A percentile compares a stretch with the other conserved stretches of the same genome.
Evolutionary conservation across 1,140 invertebrate genomes (phyloP).

Genomic region (Nasonia longicornis): DNA sequence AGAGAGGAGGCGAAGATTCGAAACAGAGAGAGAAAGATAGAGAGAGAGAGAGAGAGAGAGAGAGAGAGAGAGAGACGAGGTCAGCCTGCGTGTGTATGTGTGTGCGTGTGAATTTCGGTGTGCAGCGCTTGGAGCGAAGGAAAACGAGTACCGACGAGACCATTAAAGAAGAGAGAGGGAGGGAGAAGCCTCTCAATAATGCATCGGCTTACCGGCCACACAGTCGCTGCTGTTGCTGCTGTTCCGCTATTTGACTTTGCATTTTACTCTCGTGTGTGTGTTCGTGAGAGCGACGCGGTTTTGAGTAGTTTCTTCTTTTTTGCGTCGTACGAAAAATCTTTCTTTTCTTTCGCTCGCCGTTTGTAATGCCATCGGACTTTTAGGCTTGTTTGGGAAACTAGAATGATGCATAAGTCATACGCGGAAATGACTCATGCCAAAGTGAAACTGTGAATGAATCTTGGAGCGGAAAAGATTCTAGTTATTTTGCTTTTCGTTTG

Average conservation of each 20-base stretch:
- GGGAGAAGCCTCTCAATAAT: constrained; percentile 51
- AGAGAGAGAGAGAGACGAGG: constrained; percentile 7
- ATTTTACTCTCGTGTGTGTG: constrained; percentile 1
- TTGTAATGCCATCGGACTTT: background rate
- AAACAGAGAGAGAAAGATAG: background rate
- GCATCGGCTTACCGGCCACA: constrained; percentile 46
- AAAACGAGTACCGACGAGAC: constrained; percentile 22
- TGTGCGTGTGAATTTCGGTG: constrained; percentile 5
- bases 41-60: constrained; percentile 12
- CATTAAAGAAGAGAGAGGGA: constrained; percentile 21
- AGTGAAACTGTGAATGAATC: background rate
- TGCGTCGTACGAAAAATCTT: background rate
- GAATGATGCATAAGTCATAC: background rate
- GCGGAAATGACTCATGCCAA: background rate
- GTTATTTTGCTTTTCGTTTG: background rate
- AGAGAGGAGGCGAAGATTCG: background rate
- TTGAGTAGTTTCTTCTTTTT: background rate
- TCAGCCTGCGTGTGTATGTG: background rate
- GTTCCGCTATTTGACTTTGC: constrained; percentile 33
- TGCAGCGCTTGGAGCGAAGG: background rate
- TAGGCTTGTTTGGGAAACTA: background rate
- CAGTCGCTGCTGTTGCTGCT: constrained; percentile 37
- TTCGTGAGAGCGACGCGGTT: background rate
- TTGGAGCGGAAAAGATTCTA: background rate
- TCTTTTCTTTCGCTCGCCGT: background rate